A percentile compares a stretch with the other conserved stretches of the same genome.
Conservation (phyloP, 64 coral and sea anemone species). For the Montipora cactus region DNA sequence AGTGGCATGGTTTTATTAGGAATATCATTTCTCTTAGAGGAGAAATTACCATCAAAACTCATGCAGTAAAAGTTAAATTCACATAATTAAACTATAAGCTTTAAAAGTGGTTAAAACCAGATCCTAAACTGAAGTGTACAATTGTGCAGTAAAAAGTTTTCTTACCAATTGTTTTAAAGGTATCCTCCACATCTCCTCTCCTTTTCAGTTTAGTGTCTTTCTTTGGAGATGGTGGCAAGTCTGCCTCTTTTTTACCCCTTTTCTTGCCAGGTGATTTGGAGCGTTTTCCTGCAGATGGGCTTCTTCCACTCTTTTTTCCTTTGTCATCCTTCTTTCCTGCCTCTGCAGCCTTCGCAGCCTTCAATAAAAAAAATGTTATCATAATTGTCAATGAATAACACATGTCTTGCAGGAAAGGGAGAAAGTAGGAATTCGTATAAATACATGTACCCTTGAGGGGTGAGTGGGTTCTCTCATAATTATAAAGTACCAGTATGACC, state of each 20-base stretch:
- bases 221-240: conserved; percentile 85
- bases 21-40: no score
- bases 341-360: conserved; percentile 85
- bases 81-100: no score
- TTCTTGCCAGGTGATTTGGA: conserved; percentile 98
- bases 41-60: no score
- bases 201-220: conserved; percentile 96
- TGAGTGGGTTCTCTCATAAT: no score
- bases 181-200: conserved; percentile 96
- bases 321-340: conserved; percentile 87
- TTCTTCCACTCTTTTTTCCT: conserved; percentile 78
- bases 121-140: no score
- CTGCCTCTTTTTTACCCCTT: conserved; percentile 86
- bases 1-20: no score
- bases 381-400: neutral
- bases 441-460: no score
- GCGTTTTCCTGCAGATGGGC: conserved; percentile 84
- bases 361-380: neutral
- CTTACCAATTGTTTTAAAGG: conserved; percentile 93
- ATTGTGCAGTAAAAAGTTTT: neutral
- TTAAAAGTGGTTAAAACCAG: no score
- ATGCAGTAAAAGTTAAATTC: no score
- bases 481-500: no score
- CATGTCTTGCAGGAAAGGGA: neutral
- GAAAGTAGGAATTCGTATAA: no score